These are phyloP conservation scores for Peromyscus nudipes DNA, from an alignment of 2,797 vertebrate genomes.

Conservation along the genomic window DNA sequence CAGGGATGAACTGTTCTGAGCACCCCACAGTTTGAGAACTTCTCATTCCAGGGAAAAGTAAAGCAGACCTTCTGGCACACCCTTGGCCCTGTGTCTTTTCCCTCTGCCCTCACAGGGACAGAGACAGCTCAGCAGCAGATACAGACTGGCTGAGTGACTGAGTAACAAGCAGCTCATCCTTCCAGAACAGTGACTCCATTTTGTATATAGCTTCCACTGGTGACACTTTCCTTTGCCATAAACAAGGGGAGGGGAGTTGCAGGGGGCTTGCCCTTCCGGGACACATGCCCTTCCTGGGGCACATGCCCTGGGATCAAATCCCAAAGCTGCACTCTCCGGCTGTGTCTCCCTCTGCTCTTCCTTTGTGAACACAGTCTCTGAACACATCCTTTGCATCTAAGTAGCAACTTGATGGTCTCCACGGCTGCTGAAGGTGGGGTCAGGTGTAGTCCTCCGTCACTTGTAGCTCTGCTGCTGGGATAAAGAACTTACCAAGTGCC, in stretches of 20 bases:
- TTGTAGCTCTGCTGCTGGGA: not conserved
- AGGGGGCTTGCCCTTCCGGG: not conserved
- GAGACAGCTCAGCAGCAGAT: not conserved
- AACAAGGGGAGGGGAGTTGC: not conserved
- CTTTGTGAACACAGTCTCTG: not conserved
- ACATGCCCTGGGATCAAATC: not conserved
- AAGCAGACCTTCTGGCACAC: not conserved
- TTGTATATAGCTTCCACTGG: not conserved
- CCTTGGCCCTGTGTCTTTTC: not conserved
- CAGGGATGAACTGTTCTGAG: not conserved
- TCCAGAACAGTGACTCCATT: not conserved
- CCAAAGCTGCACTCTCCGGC: not conserved
- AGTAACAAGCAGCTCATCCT: not conserved
- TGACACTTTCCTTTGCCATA: not conserved
- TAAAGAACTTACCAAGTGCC: not conserved
- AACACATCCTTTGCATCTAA: not conserved
- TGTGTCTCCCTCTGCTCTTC: not conserved
- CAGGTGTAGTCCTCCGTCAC: not conserved
- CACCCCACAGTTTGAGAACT: not conserved
- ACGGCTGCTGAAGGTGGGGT: not conserved
- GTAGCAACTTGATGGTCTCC: not conserved
- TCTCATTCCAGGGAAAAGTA: not conserved
- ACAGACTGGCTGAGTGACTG: not conserved
- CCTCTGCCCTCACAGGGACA: not conserved
- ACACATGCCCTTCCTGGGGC: not conserved